These are phyloP conservation scores for Lepidurus apus DNA, from an alignment of 1,140 invertebrate genomes.

Conservation along the genomic window DNA sequence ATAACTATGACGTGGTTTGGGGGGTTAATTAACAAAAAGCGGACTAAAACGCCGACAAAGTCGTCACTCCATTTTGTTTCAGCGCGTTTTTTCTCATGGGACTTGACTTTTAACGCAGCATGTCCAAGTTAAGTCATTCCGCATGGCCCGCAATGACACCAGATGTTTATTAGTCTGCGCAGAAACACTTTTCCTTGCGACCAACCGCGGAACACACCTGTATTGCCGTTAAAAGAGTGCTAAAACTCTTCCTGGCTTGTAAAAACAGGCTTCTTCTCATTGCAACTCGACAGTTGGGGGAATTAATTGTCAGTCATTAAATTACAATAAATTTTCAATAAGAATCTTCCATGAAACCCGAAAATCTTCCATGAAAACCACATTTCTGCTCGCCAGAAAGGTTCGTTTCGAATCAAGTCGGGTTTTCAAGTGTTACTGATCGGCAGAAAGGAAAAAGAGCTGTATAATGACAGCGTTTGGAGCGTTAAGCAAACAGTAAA, in stretches of 20 bases:
- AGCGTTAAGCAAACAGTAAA: background rate
- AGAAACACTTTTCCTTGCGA: background rate
- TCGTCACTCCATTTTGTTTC: background rate
- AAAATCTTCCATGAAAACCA: too few species aligned
- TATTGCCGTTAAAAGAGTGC: background rate
- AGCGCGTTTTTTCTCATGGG: background rate
- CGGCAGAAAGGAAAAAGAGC: background rate
- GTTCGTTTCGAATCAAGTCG: too few species aligned
- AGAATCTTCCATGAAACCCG: too few species aligned
- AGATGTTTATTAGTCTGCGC: slow-evolving; percentile 5
- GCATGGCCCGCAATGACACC: background rate
- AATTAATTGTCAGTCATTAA: too few species aligned
- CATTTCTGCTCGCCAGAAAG: too few species aligned
- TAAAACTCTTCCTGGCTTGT: too few species aligned
- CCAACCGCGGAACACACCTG: background rate
- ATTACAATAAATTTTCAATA: too few species aligned
- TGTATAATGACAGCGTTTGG: background rate
- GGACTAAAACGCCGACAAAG: background rate
- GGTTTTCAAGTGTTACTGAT: background rate
- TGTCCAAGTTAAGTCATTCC: background rate
- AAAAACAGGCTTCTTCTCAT: too few species aligned
- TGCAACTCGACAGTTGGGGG: too few species aligned
- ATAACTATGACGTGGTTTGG: background rate
- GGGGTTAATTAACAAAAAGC: background rate
- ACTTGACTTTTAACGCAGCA: background rate